phyloP scores from a whole-genome alignment of 1,140 invertebrate species.

The Metopolophium dirhodum region DNA sequence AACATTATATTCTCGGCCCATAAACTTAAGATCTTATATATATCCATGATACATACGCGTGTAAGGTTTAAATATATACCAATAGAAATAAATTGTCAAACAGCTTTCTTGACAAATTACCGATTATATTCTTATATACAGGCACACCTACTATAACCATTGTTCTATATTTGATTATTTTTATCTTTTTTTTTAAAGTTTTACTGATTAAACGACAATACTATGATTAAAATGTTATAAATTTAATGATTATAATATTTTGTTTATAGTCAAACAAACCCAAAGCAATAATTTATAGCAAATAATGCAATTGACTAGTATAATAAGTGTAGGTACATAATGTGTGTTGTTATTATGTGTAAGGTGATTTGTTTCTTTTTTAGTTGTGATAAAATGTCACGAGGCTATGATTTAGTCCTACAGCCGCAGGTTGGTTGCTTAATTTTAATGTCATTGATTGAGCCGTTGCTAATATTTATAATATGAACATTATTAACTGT shows the following conservation, averaged over 20 bases:
- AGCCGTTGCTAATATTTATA: too few relatives aligned
- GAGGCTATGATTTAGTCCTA: too few relatives aligned
- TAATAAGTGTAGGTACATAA: too few relatives aligned
- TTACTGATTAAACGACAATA: too few relatives aligned
- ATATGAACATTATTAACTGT: too few relatives aligned
- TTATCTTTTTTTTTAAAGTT: too few relatives aligned
- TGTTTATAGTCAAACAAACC: background rate
- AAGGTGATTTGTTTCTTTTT: too few relatives aligned
- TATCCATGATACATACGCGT: background rate
- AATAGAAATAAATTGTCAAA: background rate
- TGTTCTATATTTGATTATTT: background rate
- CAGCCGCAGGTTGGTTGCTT: too few relatives aligned
- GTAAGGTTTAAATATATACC: background rate
- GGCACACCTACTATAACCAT: background rate
- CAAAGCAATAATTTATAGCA: background rate
- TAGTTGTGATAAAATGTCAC: too few relatives aligned
- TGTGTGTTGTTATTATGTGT: too few relatives aligned
- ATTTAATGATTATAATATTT: background rate
- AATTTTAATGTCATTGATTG: too few relatives aligned
- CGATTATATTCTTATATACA: background rate
- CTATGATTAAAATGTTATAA: too few relatives aligned
- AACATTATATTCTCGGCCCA: background rate
- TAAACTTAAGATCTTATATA: conserved; percentile 26
- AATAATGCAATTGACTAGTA: background rate
- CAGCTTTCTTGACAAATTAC: background rate